phyloP scores from a whole-genome alignment of 2,888 invertebrate genomes.

The Drosophila mayaguana region DNA sequence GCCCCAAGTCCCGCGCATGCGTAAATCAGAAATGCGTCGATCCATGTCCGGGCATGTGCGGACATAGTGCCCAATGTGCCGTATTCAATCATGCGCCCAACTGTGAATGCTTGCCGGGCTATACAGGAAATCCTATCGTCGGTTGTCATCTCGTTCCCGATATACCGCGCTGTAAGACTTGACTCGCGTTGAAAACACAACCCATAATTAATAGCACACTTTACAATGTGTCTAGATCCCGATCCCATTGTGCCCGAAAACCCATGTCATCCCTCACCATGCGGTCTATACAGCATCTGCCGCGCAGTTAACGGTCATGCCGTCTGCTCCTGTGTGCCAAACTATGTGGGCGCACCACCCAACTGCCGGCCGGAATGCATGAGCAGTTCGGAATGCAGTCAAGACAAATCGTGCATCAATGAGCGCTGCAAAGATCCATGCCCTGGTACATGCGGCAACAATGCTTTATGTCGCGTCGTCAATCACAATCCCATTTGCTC shows the following conservation, averaged over 20 bases:
- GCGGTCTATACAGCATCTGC: constrained; percentile 93
- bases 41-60: constrained; percentile 94
- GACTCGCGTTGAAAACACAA: constrained; percentile 17
- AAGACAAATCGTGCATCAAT: constrained; percentile 92
- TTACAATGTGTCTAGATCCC: constrained; percentile 68
- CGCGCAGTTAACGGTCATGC: constrained; percentile 90
- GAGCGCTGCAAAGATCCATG: constrained; percentile 94
- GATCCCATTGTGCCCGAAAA: constrained; percentile 83
- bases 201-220: constrained; percentile 54
- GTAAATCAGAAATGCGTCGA: constrained; percentile 92
- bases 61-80: constrained; percentile 90
- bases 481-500: constrained; percentile 95
- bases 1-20: constrained; percentile 88
- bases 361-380: constrained; percentile 93
- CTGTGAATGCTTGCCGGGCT: constrained; percentile 88
- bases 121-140: constrained; percentile 87
- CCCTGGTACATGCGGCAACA: constrained; percentile 92
- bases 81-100: constrained; percentile 89
- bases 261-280: constrained; percentile 90
- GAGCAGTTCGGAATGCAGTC: constrained; percentile 92
- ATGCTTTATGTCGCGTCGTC: constrained; percentile 92
- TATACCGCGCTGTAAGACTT: constrained; percentile 81
- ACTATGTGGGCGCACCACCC: constrained; percentile 92
- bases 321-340: constrained; percentile 92
- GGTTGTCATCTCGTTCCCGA: constrained; percentile 84